Base-by-base conservation (phyloP, 2,888 invertebrate genomes). In the Erynnis tages region DNA sequence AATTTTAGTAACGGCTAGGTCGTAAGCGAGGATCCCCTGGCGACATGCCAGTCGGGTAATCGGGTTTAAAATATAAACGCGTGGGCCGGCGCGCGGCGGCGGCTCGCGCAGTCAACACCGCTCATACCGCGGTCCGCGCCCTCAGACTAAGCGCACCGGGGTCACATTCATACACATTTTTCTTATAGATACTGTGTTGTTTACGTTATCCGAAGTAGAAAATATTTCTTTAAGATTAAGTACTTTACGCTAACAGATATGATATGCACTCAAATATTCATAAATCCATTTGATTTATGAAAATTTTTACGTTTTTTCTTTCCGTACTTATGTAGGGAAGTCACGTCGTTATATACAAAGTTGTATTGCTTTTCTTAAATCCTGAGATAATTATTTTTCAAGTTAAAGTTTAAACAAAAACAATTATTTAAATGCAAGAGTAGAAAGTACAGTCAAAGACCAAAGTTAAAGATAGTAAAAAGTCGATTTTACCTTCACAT, bases 1-100 rank as follows among this genome's bases (percentile, higher is more conserved):
- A 73, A 79, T 59, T 74, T 68, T 76, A 71, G 69, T 74, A 73
- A 72, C 69, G 60, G 61, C 60, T 1, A 35, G 61, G 58, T 45
- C 55, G 60, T 50, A 55, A 46, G 45, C 53, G 47, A 55, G 57
- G 56, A 60, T 56, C 65, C 62, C 62, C 67, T 70, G 84, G 82
- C 82, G 72, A 65, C 64, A 63, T 62, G 82, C 81, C 79, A 82
- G n/a, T n/a, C n/a, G n/a, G n/a, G n/a, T n/a, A 14, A 73, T 68
- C 68, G 62, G 66, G 73, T 49, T 73, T 73, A 75, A 80, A 82
- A 82, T 79, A 76, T 71, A 69, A 68, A 70, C 62, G 75, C 60
- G 61, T 62, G 67, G 76, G 79, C 55, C 48, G 60, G n/a, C n/a
- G n/a, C 62, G 75, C 60, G 61, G 60, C 67, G 76, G 79, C 55